Conservation (phyloP, 2,888 invertebrate genomes). For the Cantharis flavilabris region DNA sequence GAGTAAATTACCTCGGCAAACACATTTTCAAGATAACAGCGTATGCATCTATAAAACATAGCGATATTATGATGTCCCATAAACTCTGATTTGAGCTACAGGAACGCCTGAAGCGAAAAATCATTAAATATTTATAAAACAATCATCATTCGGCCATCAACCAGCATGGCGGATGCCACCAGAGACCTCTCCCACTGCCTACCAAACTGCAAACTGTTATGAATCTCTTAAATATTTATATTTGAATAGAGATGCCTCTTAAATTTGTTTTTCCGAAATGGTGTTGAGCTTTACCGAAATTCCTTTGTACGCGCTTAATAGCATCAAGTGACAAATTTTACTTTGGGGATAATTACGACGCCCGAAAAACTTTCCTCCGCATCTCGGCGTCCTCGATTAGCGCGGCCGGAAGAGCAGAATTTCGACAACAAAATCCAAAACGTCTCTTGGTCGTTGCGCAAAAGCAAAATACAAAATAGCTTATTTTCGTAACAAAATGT, state of each 20-base stretch:
- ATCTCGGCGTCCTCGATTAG: neutral
- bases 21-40: conserved; percentile 49
- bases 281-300: conserved; percentile 19
- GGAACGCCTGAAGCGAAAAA: conserved; percentile 46
- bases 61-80: conserved; percentile 57
- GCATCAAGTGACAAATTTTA: neutral
- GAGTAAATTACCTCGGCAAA: conserved; percentile 49
- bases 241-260: conserved; percentile 58
- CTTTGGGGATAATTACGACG: neutral
- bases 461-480: neutral
- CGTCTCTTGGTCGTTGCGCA: neutral
- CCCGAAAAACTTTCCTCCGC: neutral
- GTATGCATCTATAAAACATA: conserved; percentile 56
- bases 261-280: conserved; percentile 52
- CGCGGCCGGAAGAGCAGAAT: neutral
- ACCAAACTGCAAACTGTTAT: conserved; percentile 56
- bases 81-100: conserved; percentile 57
- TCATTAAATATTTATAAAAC: conserved; percentile 58
- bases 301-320: neutral
- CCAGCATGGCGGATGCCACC: conserved; percentile 55
- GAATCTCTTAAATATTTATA: conserved; percentile 58
- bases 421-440: neutral
- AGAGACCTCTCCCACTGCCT: conserved; percentile 45
- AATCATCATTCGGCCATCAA: conserved; percentile 59
- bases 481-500: conserved; percentile 12